Base-by-base conservation (phyloP, 2,797 vertebrate species). In the Apodemus agrarius region DNA sequence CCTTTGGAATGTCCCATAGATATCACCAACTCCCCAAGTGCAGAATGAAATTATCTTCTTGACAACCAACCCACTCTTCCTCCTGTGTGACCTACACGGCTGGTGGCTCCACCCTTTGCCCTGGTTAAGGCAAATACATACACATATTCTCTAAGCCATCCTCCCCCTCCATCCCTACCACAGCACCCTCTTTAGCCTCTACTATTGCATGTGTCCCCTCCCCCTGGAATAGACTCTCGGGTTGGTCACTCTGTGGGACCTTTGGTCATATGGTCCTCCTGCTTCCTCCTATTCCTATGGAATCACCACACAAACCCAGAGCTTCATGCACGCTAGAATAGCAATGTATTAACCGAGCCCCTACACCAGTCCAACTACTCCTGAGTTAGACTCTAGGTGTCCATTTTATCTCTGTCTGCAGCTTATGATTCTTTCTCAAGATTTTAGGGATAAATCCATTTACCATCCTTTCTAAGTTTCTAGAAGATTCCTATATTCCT, bases 1-100 rank as follows among this genome's bases (percentile, higher is more conserved):
- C 49, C 49, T 93, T 46, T 79, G 52, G 75, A 54, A 59, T 82
- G 86, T 21, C 43, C 59, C 52, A 59, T 46, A 76, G 37, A 29
- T 34, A 37, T 43, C 90, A 76, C n/a, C 52, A 83, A 81, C 37
- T 26, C 37, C 74, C 46, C n/a, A 57, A 14, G 29, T 83, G 69
- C 59, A 43, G 84, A 61, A 79, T 21, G 37, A 89, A 94, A 83
- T 82, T 49, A 83, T 90, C 67, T 69, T 59, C 75, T 59, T 87
- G 65, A 37, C 17, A 74, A 80, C 72, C 94, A 43, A 91, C 72
- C 31, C n/a, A n/a, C 52, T 74, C 40, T 49, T 79, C 83, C 90
- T 96, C 91, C 37, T 86, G 43, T 67, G 49, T 78, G 75, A 34
- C 40, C 61, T 54, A 17, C 7, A 40, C 31, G 87, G 79, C 21